Percentiles rank a stretch among this genome's conserved stretches.
Conservation (phyloP, 2,888 invertebrate species). For the Archips xylosteana region DNA sequence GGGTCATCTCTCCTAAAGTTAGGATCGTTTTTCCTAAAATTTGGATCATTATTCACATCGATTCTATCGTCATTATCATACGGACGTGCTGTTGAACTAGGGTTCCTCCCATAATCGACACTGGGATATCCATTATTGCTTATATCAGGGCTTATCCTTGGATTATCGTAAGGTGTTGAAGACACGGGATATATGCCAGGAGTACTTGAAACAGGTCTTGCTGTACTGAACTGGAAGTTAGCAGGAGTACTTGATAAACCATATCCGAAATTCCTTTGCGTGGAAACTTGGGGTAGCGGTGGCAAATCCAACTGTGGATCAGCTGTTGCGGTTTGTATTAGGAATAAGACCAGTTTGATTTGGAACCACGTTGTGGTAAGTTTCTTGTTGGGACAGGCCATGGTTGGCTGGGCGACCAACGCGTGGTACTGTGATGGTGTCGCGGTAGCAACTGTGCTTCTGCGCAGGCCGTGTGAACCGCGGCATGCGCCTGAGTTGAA, state of each 20-base stretch:
- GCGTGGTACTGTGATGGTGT: conserved; percentile 74
- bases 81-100: conserved; percentile 66
- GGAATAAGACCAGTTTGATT: conserved; percentile 57
- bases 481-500: neutral
- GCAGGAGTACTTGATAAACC: conserved; percentile 73
- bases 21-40: conserved; percentile 80
- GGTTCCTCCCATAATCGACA: conserved; percentile 64
- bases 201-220: conserved; percentile 61
- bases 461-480: conserved; percentile 75
- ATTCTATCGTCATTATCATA: conserved; percentile 78
- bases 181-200: conserved; percentile 70
- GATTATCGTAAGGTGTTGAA: conserved; percentile 65
- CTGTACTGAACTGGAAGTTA: conserved; percentile 70
- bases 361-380: conserved; percentile 60
- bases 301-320: conserved; percentile 85
- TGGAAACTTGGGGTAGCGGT: conserved; percentile 71
- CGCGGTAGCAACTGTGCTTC: conserved; percentile 74
- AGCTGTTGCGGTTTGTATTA: conserved; percentile 52
- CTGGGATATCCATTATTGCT: conserved; percentile 79
- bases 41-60: conserved; percentile 77
- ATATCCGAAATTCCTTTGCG: conserved; percentile 69
- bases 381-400: conserved; percentile 68
- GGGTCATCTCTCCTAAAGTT: conserved; percentile 81
- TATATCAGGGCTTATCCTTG: conserved; percentile 75
- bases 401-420: conserved; percentile 65